Conservation (phyloP, 2,113 vertebrate genomes). For the Esox niger region DNA sequence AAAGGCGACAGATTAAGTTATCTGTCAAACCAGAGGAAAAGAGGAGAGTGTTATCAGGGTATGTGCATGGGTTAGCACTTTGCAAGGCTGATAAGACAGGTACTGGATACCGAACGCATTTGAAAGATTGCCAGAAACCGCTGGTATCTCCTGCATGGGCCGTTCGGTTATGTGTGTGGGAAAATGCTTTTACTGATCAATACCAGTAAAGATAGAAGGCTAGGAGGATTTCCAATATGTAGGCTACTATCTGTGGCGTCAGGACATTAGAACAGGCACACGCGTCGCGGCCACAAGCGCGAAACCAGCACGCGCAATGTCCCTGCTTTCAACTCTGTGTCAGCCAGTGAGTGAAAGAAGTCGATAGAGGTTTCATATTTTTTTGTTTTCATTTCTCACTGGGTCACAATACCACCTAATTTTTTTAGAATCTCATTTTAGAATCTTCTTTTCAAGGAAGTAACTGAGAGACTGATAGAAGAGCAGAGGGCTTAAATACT, state of each 20-base stretch:
- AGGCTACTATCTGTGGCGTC: no score
- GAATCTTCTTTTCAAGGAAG: conserved; percentile 3
- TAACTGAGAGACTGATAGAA: conserved; percentile 28
- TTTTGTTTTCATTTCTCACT: neutral
- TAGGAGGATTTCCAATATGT: no score
- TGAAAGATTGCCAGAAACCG: neutral
- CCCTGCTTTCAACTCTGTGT: neutral
- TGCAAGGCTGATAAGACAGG: neutral
- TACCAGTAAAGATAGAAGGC: neutral
- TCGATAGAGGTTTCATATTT: neutral
- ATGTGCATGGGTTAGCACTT: conserved; percentile 1
- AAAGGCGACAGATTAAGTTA: conserved; percentile 45
- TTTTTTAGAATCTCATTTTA: neutral
- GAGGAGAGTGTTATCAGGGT: conserved; percentile 8
- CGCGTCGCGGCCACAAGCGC: no score
- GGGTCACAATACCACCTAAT: neutral
- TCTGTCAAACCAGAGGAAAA: conserved; percentile 22
- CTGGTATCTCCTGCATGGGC: neutral
- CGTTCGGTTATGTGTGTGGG: neutral
- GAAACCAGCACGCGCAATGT: no score
- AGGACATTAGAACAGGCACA: no score
- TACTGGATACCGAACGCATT: neutral
- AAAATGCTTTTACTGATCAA: neutral
- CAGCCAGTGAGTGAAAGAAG: neutral
- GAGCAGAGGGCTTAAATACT: no score